Base-by-base conservation (phyloP, 2,797 vertebrate species). In the Tangara arthus region DNA sequence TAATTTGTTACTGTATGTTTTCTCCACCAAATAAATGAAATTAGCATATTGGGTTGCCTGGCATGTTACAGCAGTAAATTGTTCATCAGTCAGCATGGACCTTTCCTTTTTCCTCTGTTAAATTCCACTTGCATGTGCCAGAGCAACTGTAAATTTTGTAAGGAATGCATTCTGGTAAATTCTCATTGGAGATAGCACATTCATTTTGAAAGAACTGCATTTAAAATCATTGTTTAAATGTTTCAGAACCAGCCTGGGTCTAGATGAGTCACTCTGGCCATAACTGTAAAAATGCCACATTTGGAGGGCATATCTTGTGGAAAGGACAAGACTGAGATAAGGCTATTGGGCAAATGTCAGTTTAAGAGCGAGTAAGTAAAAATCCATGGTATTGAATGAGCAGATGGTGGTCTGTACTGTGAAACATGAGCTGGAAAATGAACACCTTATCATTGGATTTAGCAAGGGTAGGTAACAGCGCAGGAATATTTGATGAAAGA, bases 1-100 rank as follows among this genome's bases (percentile, higher is more conserved):
- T 90, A 37, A 92, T 90, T 94, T 82, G n/a, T 80, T 94, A 34
- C 71, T 82, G 9, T 94, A 65, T 93, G 89, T 61, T 65, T 90
- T 82, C 56, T 95, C 63, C 63, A 35, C 50, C 88, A 79, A 96
- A 83, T 27, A 90, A 94, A 84, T 59, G 53, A 89, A 76, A 63
- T 84, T 46, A 57, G 26, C 72, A 4, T 86, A 32, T 34, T 88
- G 81, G 6, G 20, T 80, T 88, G 47, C 71, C 61, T 87, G 82
- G 61, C 37, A 14, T 10, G 7, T 77, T 90, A n/a, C 12, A 83
- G 69, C 65, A 41, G 24, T 86, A 50, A 21, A 39, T 64, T 69
- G 77, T 89, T 89, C 44, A 30, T 20, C 37, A 49, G 46, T 60
- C 60, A 52, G 56, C 15, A 12, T 22, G 49, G 46, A 16, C 53